Conservation (phyloP, 2,113 vertebrate species). For the Pristiophorus japonicus region DNA sequence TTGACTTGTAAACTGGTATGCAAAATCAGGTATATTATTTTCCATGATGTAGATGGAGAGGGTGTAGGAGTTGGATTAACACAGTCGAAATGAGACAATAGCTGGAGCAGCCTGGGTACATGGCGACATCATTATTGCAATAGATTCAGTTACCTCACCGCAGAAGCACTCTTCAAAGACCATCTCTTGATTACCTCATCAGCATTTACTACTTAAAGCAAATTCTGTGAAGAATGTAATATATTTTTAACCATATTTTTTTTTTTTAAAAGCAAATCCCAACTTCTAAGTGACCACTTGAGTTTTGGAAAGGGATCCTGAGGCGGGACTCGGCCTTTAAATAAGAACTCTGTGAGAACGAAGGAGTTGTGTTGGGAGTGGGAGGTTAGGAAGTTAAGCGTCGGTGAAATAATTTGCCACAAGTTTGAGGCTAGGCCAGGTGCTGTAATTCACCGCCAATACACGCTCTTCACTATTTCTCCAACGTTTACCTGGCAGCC, state of each 20-base stretch:
- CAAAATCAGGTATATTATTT: not conserved
- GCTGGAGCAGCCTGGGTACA: not conserved
- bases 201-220: not conserved
- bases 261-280: too few species aligned
- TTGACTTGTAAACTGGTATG: not conserved
- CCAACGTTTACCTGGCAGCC: conserved; percentile 20
- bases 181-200: not conserved
- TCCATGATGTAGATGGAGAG: not conserved
- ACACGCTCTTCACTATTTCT: not conserved
- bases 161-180: not conserved
- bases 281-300: not conserved
- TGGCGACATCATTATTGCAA: not conserved
- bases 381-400: not conserved
- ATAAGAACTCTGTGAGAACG: not conserved
- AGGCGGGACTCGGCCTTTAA: not conserved
- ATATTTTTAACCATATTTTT: not conserved
- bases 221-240: not conserved
- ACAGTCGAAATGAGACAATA: not conserved
- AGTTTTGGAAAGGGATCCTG: not conserved
- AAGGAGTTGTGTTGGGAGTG: not conserved
- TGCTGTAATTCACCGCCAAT: not conserved
- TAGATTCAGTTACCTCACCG: not conserved
- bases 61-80: not conserved
- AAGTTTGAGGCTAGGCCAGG: not conserved
- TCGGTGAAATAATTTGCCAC: not conserved